Conservation (phyloP, 2,888 invertebrate species). For the Tinea trinotella region DNA sequence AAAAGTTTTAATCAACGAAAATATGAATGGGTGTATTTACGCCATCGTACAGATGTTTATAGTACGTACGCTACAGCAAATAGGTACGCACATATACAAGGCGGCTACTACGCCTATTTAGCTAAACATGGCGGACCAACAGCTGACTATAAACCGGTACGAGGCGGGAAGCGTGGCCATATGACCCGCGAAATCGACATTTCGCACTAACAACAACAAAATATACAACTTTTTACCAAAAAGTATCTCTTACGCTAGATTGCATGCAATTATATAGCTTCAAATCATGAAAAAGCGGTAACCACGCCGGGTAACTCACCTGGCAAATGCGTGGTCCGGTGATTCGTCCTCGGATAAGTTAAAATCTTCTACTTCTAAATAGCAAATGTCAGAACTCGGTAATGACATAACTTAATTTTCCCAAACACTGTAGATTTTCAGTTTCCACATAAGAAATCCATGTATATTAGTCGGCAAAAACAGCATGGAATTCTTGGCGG, state of each 20-base stretch:
- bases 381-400: conserved; percentile 70
- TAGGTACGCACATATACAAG: conserved; percentile 26
- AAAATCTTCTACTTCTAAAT: conserved; percentile 69
- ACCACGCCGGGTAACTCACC: conserved; percentile 68
- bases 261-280: background rate
- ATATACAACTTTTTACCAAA: background rate
- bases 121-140: conserved; percentile 72
- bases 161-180: conserved; percentile 23
- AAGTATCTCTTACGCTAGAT: background rate
- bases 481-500: conserved; percentile 42
- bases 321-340: conserved; percentile 68
- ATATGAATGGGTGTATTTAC: conserved; percentile 40
- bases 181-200: conserved; percentile 1
- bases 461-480: conserved; percentile 31
- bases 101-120: conserved; percentile 68
- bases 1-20: conserved; percentile 23
- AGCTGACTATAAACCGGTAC: conserved; percentile 68
- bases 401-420: conserved; percentile 62
- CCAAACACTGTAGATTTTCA: conserved; percentile 33
- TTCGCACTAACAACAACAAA: conserved; percentile 8
- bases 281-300: background rate
- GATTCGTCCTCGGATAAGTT: conserved; percentile 70
- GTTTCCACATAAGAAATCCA: conserved; percentile 42
- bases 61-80: conserved; percentile 41
- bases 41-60: conserved; percentile 39